Evolutionary conservation across 2,888 invertebrate genomes (phyloP).

Genomic region (Luperina nickerlii): DNA sequence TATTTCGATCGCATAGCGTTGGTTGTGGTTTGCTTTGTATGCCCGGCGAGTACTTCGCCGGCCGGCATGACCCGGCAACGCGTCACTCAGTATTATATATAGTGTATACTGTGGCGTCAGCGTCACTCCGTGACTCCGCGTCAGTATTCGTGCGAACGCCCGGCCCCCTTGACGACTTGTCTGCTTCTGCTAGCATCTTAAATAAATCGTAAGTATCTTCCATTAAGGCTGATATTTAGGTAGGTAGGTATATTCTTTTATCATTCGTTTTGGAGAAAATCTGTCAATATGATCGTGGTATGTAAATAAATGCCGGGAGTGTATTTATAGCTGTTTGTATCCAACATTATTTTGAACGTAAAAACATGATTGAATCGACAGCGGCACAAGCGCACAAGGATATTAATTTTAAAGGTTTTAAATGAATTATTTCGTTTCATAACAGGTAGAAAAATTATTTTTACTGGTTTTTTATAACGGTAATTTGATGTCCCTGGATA

Average conservation of each 20-base stretch:
- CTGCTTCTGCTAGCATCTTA: background rate
- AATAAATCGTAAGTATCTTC: constrained; percentile 33
- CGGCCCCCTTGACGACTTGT: constrained; percentile 7
- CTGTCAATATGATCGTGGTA: background rate
- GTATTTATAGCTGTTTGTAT: constrained; percentile 21
- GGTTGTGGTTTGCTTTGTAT: constrained; percentile 31
- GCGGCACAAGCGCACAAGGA: background rate
- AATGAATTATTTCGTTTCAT: background rate
- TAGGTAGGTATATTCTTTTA: background rate
- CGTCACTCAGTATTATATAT: constrained; percentile 19
- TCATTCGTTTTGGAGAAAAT: background rate
- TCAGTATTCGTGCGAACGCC: constrained; percentile 36
- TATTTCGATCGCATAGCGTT: constrained; percentile 27
- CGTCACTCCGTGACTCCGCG: background rate
- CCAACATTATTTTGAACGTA: constrained; percentile 9
- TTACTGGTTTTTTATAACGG: background rate
- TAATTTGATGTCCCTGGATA: background rate
- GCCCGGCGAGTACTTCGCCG: background rate
- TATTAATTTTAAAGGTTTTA: background rate
- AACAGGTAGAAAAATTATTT: background rate
- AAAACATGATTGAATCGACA: constrained; percentile 8
- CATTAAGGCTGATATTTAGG: background rate
- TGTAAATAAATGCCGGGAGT: background rate
- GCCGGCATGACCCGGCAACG: no score
- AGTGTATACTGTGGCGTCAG: no score